Conservation (phyloP, 1,140 invertebrate genomes). For the Augochlora pura region DNA sequence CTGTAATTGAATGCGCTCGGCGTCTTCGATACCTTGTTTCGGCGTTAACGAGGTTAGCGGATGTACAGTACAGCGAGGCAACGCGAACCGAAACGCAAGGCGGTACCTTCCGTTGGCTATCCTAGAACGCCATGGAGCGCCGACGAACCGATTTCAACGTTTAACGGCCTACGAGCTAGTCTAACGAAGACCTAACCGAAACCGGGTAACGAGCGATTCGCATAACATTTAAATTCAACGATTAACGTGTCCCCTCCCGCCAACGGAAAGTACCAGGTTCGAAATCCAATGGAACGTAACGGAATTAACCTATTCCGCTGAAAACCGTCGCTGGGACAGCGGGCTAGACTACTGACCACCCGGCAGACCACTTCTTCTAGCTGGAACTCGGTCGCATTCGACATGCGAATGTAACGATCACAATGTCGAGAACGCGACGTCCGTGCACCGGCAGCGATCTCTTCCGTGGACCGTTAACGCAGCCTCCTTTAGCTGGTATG, state of each 20-base stretch:
- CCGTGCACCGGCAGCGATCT: not conserved
- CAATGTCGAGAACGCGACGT: slow-evolving; percentile 20
- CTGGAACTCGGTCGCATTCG: slow-evolving; percentile 67
- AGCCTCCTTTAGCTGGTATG: slow-evolving; percentile 55
- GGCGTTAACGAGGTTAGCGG: not conserved
- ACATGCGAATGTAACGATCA: slow-evolving; percentile 48
- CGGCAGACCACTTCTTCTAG: not conserved
- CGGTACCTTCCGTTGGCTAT: not conserved
- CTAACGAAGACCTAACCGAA: too few species aligned
- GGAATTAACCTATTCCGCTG: not conserved
- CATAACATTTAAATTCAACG: too few species aligned
- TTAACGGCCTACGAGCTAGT: too few species aligned
- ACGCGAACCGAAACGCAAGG: not conserved
- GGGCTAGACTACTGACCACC: too few species aligned
- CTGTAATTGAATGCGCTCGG: too few species aligned
- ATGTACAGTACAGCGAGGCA: not conserved
- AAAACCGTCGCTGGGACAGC: not conserved
- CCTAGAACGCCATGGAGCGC: too few species aligned
- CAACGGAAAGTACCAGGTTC: not conserved
- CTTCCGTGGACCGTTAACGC: slow-evolving; percentile 57
- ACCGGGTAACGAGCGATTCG: too few species aligned
- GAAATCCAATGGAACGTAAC: not conserved
- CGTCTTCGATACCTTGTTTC: not conserved
- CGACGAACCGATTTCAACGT: too few species aligned
- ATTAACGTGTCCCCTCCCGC: not conserved